Percentiles rank a stretch among this genome's conserved stretches.
These are phyloP conservation scores for Ametastegia equiseti DNA, from an alignment of 2,888 invertebrate species.

Conservation along the genomic window DNA sequence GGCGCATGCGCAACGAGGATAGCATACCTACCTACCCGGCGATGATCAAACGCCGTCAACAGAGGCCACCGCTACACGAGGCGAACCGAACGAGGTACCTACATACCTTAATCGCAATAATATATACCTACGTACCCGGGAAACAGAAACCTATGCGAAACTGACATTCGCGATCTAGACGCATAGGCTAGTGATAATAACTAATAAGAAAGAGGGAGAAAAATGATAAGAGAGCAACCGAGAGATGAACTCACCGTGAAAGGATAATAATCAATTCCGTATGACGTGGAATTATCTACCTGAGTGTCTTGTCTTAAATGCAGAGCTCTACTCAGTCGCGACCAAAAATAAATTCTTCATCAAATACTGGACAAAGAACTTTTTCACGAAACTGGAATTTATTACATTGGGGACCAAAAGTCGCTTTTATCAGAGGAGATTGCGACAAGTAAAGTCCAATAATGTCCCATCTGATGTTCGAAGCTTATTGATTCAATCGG, in stretches of 20 bases:
- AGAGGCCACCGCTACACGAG: constrained; percentile 17
- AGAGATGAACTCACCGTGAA: neutral
- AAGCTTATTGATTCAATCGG: neutral
- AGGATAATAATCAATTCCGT: constrained; percentile 24
- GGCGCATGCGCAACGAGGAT: constrained; percentile 26
- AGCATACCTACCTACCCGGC: neutral
- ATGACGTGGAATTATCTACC: neutral
- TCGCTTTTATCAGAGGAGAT: neutral
- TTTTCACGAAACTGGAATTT: neutral
- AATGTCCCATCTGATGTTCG: neutral
- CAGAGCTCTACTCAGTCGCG: neutral
- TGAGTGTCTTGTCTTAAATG: neutral
- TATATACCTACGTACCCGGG: too few relatives aligned
- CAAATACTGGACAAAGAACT: too few relatives aligned
- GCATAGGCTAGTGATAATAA: neutral
- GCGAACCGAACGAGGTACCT: constrained; percentile 10
- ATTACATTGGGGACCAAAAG: too few relatives aligned
- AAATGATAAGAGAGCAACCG: too few relatives aligned
- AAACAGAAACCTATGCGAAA: neutral
- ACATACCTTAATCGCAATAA: too few relatives aligned
- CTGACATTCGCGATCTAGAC: neutral
- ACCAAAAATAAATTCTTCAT: neutral
- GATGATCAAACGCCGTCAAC: neutral
- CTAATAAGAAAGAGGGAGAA: neutral
- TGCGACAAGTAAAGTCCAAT: neutral